Evolutionary conservation across 2,113 vertebrate species (phyloP).

Genomic region (Oreochromis tanganicae): DNA sequence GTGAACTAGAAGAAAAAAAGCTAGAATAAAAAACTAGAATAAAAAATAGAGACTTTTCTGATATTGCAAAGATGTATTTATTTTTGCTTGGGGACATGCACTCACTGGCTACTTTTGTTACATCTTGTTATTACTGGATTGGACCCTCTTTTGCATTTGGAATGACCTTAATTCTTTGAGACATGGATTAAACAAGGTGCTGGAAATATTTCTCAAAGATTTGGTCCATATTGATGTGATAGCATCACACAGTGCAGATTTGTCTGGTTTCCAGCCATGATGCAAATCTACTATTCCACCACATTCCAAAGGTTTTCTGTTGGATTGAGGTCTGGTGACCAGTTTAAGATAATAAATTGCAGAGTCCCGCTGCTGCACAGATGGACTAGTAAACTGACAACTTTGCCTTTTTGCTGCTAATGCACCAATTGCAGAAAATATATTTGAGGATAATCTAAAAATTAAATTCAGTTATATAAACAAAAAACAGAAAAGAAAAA

Average conservation of each 20-base stretch:
- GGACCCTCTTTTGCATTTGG: not conserved
- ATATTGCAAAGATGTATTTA: not conserved
- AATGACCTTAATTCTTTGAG: not conserved
- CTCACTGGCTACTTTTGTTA: not conserved
- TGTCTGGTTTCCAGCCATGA: not conserved
- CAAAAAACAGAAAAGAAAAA: not conserved
- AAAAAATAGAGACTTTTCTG: not conserved
- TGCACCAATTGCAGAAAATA: not conserved
- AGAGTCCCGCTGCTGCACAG: not conserved
- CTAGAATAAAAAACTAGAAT: not conserved
- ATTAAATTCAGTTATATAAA: rapidly evolving
- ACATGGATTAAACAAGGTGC: not conserved
- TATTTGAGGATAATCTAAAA: not conserved
- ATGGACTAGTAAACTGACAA: not conserved
- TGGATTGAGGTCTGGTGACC: not conserved
- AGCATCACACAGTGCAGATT: not conserved
- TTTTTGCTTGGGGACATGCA: not conserved
- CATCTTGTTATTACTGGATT: not conserved
- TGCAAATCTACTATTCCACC: not conserved
- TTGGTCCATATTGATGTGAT: not conserved
- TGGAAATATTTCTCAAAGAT: not conserved
- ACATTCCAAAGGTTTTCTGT: not conserved
- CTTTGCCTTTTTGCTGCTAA: not conserved
- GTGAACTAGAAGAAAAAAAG: not conserved
- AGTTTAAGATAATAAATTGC: no score